phyloP scores from a whole-genome alignment of 2,797 vertebrate species.

The Galago senegalensis region DNA sequence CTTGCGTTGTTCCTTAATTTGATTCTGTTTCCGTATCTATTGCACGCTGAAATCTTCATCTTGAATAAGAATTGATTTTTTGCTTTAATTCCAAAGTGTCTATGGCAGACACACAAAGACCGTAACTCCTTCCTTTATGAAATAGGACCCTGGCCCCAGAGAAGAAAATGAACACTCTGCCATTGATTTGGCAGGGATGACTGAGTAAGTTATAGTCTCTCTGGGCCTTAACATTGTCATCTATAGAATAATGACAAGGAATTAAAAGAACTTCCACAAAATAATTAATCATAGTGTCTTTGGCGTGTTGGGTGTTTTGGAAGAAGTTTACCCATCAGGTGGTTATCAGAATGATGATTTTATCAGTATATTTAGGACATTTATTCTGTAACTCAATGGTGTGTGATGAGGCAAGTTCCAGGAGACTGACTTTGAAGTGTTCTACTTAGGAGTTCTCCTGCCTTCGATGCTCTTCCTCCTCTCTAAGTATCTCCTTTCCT shows the following conservation, averaged over 20 bases:
- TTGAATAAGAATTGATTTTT: slow-evolving; percentile 79
- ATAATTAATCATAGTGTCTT: slow-evolving; percentile 40
- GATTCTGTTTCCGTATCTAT: slow-evolving; percentile 78
- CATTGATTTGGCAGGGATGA: slow-evolving; percentile 46
- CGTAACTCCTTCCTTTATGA: background rate
- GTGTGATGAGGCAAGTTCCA: background rate
- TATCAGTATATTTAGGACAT: background rate
- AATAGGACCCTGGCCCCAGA: slow-evolving; percentile 45
- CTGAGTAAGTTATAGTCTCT: slow-evolving; percentile 62
- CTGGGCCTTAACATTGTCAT: slow-evolving; percentile 54
- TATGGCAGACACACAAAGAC: slow-evolving; percentile 59
- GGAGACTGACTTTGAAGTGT: background rate
- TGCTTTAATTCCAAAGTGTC: slow-evolving; percentile 74
- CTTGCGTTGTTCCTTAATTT: slow-evolving; percentile 82
- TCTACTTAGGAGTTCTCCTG: background rate
- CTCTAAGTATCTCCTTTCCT: slow-evolving; percentile 6
- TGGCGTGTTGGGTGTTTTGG: background rate
- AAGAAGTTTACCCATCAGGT: slow-evolving; percentile 27
- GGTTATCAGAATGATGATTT: slow-evolving; percentile 38
- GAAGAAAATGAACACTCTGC: slow-evolving; percentile 55
- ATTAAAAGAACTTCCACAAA: slow-evolving; percentile 24
- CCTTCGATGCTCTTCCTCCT: background rate
- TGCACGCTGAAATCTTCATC: slow-evolving; percentile 75
- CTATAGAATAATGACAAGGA: slow-evolving; percentile 20
- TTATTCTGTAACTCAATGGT: background rate